Evolutionary conservation across 1,140 invertebrate species (phyloP), one percentile per base, ranked within the genome.

Genomic region (Agrypnia vestita): DNA sequence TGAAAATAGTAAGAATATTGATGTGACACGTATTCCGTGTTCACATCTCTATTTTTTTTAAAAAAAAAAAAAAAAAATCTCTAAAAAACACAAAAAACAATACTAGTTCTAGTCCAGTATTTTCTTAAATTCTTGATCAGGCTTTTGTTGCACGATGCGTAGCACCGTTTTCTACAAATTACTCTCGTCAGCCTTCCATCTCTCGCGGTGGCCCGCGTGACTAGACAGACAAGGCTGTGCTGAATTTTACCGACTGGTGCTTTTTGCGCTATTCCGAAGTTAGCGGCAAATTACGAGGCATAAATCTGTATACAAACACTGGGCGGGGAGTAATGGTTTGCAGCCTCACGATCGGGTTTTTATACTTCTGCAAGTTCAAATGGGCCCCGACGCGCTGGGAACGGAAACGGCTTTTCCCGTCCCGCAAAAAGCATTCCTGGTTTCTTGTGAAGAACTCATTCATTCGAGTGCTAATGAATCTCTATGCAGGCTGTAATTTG

Each of bases 251-350:
- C 46, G 12, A 17, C 4, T 3, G 46, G 11, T 15, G 1, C 43
- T 69, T 17, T 69, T 69, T 47, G 64, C 15, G 21, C 9, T 11
- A 9, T 69, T 47, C 15, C 46, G 12, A 25, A 43, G 62, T 46
- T 44, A 51, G 64, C 64, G 13, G 35, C n/a, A 47, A 69, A 69
- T 35, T 67, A 46, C 0, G 10, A 69, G 35, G 35, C n/a, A 49
- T 69, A 46, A 69, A 69, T 69, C 43, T 69, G 44, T 69, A 17
- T 19, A 49, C 64, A 69, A 69, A 69, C 44, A 21, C 19, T n/a
- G 64, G 64, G n/a, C 44, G 15, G 43, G 13, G 21, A 21, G 11
- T 61, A 64, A 64, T 64, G 35, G 64, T 69, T 19, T 69, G 46
- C 44, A 46, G 19, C 15, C n/a, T 17, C 43, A 69, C 43, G 64